Evolutionary conservation across 2,113 vertebrate species (phyloP), one percentile per base, ranked within the genome.

Genomic region (Parus major): DNA sequence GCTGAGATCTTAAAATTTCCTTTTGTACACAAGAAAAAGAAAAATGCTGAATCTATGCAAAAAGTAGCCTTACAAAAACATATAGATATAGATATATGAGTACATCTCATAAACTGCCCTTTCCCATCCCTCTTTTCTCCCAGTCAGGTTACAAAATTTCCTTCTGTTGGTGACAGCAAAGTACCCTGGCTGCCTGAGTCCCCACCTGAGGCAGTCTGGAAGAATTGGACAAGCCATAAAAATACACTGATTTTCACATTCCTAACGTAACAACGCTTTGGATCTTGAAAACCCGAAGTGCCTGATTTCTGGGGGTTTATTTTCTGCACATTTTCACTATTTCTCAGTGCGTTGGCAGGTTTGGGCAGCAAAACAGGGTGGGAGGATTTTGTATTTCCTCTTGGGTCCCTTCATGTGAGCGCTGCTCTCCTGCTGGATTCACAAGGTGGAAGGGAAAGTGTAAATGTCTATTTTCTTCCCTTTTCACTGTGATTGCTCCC

Each of bases 321-420:
- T 60, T 88, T 78, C 59, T 63, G 39, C 63, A 28, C 1, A 6
- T 28, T 60, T 88, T 82, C 39, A 18, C 49, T 73, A 33, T 50
- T 91, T 68, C 75, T 91, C 57, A 42, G 46, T 0, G 0, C 0
- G 1, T 22, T 69, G 68, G 35, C 59, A 86, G 55, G n/a, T 53
- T 68, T 21, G 46, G 86, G 64, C 27, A 85, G 59, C 44, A 55
- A 88, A 87, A 77, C 0, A 0, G 36, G 21, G 41, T 1, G 1
- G 64, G 39, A 93, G 55, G 10, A 36, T 86, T 78, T 70, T 0
- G 0, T 47, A 87, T 90, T 93, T 81, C 53, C 86, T 71, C 18
- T 66, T n/a, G 33, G 33, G 71, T 66, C 56, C 35, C 33, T 59
- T 82, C 1, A 1, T 2, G 11, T 39, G 25, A 0, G 0, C 42